Percentiles rank a stretch among this genome's conserved stretches.
phyloP scores from a whole-genome alignment of 2,113 vertebrate genomes.

The Ailurus styani region DNA sequence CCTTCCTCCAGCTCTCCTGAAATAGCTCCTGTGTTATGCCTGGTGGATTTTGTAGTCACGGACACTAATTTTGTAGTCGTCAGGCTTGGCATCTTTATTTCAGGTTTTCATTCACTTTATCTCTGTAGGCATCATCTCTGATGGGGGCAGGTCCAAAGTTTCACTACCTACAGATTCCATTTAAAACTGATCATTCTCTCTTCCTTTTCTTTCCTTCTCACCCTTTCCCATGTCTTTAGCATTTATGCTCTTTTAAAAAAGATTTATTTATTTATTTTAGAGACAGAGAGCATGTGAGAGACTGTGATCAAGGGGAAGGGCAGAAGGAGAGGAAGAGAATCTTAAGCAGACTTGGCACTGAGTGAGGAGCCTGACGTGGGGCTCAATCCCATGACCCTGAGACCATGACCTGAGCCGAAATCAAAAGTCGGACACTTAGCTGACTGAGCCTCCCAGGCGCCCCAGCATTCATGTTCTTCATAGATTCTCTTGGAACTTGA shows the following conservation, averaged over 20 bases:
- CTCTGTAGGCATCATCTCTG: not conserved
- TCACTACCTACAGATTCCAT: not conserved
- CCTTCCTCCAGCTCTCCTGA: not conserved
- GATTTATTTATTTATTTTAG: not conserved
- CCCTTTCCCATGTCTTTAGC: not conserved
- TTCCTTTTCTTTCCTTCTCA: not conserved
- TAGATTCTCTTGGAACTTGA: not conserved
- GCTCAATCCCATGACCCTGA: not conserved
- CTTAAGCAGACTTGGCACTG: not conserved
- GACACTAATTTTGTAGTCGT: not conserved
- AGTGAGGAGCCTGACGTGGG: not conserved
- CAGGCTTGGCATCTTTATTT: not conserved
- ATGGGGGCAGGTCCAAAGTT: not conserved
- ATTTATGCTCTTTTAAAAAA: not conserved
- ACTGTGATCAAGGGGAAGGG: too few species aligned
- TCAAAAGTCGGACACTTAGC: not conserved
- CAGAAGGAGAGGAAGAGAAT: not conserved
- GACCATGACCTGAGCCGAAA: not conserved
- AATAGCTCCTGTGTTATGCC: not conserved
- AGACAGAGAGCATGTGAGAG: not conserved
- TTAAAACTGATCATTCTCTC: not conserved
- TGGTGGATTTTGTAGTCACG: not conserved
- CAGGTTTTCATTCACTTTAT: not conserved
- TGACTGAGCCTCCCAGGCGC: not conserved
- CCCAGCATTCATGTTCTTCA: not conserved